These are phyloP conservation scores for Myotis myotis DNA, from an alignment of 2,797 vertebrate species.

Conservation along the genomic window DNA sequence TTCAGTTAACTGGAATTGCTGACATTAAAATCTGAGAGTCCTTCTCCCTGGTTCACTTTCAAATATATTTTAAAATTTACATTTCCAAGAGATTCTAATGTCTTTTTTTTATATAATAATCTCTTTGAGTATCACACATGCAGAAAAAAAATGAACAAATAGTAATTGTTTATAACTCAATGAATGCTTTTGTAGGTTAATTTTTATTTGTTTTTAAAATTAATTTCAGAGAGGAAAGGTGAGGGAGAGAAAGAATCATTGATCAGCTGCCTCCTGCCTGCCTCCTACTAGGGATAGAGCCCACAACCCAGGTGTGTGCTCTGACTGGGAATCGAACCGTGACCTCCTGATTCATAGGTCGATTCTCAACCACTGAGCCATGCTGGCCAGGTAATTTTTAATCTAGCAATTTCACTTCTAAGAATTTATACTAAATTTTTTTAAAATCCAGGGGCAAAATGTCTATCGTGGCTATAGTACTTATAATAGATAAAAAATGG, in stretches of 20 bases:
- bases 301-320: too few species aligned
- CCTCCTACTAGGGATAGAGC: too few species aligned
- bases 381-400: neutral
- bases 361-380: too few species aligned
- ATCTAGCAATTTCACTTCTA: neutral
- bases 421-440: neutral
- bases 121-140: neutral
- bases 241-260: too few species aligned
- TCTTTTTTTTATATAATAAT: constrained; percentile 31
- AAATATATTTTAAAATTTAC: constrained; percentile 9
- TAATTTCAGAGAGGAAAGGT: too few species aligned
- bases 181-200: neutral
- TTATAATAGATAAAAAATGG: neutral
- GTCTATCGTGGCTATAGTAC: neutral
- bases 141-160: neutral
- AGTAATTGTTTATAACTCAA: neutral
- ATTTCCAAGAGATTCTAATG: neutral
- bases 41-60: neutral
- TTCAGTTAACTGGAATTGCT: neutral
- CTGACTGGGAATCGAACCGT: too few species aligned
- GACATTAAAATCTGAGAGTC: neutral
- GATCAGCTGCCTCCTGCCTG: too few species aligned
- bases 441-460: neutral
- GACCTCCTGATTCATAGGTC: too few species aligned
- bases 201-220: neutral